phyloP scores from a whole-genome alignment of 2,888 invertebrate genomes.

The Epirrhoe tristata region DNA sequence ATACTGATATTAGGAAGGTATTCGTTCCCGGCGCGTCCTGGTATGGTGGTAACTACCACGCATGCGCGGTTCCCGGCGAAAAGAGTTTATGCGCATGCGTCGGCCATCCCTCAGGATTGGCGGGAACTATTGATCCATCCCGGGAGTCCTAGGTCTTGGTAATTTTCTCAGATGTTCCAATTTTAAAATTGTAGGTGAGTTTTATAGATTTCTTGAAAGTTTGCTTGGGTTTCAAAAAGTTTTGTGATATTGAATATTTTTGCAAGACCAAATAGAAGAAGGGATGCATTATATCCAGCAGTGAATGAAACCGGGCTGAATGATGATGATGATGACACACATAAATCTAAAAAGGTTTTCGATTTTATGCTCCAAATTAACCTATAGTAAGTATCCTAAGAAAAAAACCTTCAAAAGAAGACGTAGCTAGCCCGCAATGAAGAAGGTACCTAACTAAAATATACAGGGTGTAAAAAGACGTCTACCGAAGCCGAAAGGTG shows the following conservation, averaged over 20 bases:
- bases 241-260: neutral
- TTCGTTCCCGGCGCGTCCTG: constrained; percentile 56
- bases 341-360: too few species aligned
- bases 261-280: too few species aligned
- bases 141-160: constrained; percentile 48
- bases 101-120: constrained; percentile 49
- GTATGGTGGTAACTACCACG: constrained; percentile 38
- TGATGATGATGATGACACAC: too few species aligned
- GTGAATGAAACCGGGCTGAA: too few species aligned
- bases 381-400: too few species aligned
- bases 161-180: constrained; percentile 9
- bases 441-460: too few species aligned
- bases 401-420: too few species aligned
- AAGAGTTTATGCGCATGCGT: constrained; percentile 63
- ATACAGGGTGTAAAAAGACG: too few species aligned
- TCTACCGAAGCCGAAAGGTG: too few species aligned
- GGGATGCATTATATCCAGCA: too few species aligned
- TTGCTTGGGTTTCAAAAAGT: neutral
- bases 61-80: constrained; percentile 46
- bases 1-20: constrained; percentile 33
- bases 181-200: constrained; percentile 13
- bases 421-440: too few species aligned
- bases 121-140: constrained; percentile 71
- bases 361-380: too few species aligned
- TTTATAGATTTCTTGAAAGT: neutral